Evolutionary conservation across 2,888 invertebrate genomes (phyloP).

Genomic region (Chouioia cunea): DNA sequence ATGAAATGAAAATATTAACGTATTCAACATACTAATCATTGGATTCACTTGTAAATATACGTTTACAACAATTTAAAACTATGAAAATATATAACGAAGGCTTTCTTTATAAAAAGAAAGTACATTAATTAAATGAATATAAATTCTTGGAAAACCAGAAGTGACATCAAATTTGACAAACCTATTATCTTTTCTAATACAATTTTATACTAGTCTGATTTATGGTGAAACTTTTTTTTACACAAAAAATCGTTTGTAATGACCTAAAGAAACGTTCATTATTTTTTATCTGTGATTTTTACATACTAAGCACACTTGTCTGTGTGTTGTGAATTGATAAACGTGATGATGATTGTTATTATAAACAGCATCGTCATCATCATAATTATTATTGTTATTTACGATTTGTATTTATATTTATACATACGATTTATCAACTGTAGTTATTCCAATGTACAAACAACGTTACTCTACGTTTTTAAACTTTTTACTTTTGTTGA

Average conservation of each 20-base stretch:
- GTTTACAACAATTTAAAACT: slow-evolving; percentile 29
- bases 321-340: slow-evolving; percentile 39
- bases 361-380: too few species aligned
- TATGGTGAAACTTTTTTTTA: slow-evolving; percentile 35
- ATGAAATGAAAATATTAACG: slow-evolving; percentile 27
- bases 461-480: slow-evolving; percentile 17
- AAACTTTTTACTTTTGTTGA: slow-evolving; percentile 36
- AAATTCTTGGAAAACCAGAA: slow-evolving; percentile 19
- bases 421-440: slow-evolving; percentile 21
- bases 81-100: slow-evolving; percentile 27
- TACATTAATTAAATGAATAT: slow-evolving; percentile 20
- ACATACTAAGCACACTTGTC: slow-evolving; percentile 36
- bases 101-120: too few species aligned
- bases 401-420: slow-evolving; percentile 16
- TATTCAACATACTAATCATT: slow-evolving; percentile 23
- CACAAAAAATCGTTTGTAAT: slow-evolving; percentile 30
- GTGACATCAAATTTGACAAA: slow-evolving; percentile 19
- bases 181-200: slow-evolving; percentile 40
- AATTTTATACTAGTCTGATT: slow-evolving; percentile 47
- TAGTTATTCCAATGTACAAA: slow-evolving; percentile 21
- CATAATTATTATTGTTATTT: slow-evolving; percentile 46
- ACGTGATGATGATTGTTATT: too few species aligned
- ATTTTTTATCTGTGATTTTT: slow-evolving; percentile 49
- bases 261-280: slow-evolving; percentile 41
- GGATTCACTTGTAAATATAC: slow-evolving; percentile 39